These are phyloP conservation scores for Macrobrachium nipponense DNA, from an alignment of 1,140 invertebrate species.

Conservation along the genomic window DNA sequence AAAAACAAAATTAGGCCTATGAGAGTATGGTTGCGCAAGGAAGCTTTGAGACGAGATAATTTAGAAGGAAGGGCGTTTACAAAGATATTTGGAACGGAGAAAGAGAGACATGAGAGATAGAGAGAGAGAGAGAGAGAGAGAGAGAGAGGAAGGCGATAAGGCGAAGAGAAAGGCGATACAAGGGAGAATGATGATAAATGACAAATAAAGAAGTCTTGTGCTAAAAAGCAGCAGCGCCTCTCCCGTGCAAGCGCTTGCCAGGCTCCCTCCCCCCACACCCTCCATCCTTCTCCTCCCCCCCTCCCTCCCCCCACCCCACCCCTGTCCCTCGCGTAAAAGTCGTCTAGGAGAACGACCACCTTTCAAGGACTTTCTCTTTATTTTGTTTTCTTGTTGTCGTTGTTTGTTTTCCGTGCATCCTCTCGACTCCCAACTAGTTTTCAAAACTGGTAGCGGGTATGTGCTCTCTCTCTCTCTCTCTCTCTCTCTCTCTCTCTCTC, in stretches of 20 bases:
- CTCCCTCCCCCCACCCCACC: neutral
- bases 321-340: neutral
- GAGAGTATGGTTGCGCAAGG: no score
- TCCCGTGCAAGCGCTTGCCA: neutral
- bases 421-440: no score
- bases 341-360: no score
- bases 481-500: no score
- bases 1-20: no score
- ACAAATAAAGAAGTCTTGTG: neutral
- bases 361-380: no score
- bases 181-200: neutral
- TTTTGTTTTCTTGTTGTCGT: no score
- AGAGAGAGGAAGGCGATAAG: neutral
- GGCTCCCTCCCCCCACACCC: neutral
- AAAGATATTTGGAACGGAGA: neutral
- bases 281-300: neutral
- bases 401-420: no score
- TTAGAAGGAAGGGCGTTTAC: neutral
- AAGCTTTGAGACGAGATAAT: no score
- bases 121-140: neutral
- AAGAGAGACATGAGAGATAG: neutral
- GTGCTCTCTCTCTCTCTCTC: no score
- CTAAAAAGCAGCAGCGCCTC: neutral
- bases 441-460: no score
- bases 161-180: no score